Evolutionary conservation across 2,888 invertebrate species (phyloP), one percentile per base, ranked within the genome.

Genomic region (Trilocha varians): DNA sequence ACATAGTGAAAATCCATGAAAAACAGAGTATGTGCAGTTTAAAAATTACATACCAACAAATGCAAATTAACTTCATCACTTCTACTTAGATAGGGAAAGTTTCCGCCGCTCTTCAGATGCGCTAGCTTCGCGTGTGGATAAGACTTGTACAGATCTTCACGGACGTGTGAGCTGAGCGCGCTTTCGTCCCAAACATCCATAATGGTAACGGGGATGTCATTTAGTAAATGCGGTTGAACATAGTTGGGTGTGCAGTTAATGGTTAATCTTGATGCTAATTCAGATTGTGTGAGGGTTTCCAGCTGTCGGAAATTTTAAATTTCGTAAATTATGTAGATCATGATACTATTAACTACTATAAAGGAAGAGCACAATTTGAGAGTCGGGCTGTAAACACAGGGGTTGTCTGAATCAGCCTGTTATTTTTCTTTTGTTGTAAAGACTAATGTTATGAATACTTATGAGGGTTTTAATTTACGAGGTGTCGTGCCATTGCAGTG

Each of bases 161-260:
- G 80, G 0, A 95, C 95, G 34, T 87, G 71, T 48, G 89, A 88
- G 44, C 94, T 93, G 38, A 96, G 75, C 3, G 96, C 96, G 70
- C 92, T 92, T 58, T 95, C 93, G 72, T 96, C 96, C 86, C 95
- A 96, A 0, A 96, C 96, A 76, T 96, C 95, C 70, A 96, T 88
- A 39, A 96, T 89, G 9, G 96, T 96, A 11, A 95, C 87, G n/a
- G 92, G 90, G 39, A 94, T 61, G 46, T 88, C 78, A 17, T 82
- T 73, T 17, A 96, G 79, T 54, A 90, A 88, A 53, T 93, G 91
- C 3, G 94, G 92, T 59, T 93, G 91, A 3, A 96, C 92, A 60
- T 92, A 93, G 58, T 90, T 90, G 49, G 90, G 91, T 48, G 92
- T 88, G 70, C 96, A 96, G 74, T 96, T 96, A 45, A 96, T 85